Evolutionary conservation across 2,113 vertebrate species (phyloP), one percentile per base, ranked within the genome.

Genomic region (Stigmatopora argus): DNA sequence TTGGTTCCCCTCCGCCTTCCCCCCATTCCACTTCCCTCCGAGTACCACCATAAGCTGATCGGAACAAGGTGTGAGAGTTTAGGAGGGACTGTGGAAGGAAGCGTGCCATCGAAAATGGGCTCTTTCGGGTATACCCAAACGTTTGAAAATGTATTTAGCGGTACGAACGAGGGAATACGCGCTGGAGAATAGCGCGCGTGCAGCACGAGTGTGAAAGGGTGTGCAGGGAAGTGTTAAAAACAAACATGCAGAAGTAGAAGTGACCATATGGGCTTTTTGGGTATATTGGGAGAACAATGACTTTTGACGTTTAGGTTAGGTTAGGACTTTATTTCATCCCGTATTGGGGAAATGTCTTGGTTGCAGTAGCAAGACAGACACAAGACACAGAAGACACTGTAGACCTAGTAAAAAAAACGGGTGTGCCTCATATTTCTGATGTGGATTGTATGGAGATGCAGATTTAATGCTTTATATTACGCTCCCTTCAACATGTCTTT

Each of bases 31-130:
- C 70, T 76, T 82, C 67, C 62, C 69, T 71, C 49, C 26, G 15
- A 52, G 11, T 34, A 14, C n/a, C 34, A 51, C 19, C n/a, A 23
- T 61, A 61, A 61, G 59, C 19, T 61, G 41, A 61, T 61, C 19
- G 19, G 38, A 61, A 61, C 59, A 61, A 61, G 41, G 68, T 77
- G 68, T 58, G 62, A 68, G 44, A 64, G 59, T 76, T 70, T 64
- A 53, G 23, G 66, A 60, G 1, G 70, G 9, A 13, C 53, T 31
- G 57, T 44, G 47, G 62, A 64, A 31, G 47, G 41, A 69, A 17
- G 52, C 67, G 21, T 34, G 9, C 59, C 41, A 15, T 61, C 41
- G 14, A 12, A 45, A 61, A 61, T 61, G 5, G 59, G 21, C 59
- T 61, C 38, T 41, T 18, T n/a, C 26, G 3, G 3, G 26, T 31